These are phyloP conservation scores for Hyppa rectilinea DNA, from an alignment of 2,888 invertebrate genomes.

Conservation along the genomic window DNA sequence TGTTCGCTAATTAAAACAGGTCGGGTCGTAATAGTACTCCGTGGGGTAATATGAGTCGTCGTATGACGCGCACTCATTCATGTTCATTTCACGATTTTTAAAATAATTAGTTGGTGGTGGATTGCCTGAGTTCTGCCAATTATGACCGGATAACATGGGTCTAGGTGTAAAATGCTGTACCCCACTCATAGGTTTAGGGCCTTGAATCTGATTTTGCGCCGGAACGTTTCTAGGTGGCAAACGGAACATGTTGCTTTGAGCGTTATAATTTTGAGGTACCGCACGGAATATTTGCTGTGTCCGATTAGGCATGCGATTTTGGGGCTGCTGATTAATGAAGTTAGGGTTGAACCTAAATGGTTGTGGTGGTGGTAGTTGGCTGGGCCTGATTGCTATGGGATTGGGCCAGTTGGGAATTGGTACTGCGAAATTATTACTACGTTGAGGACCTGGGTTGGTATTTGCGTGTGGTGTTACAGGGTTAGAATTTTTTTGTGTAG, in stretches of 20 bases:
- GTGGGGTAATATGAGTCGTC: constrained; percentile 9
- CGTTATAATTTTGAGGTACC: neutral
- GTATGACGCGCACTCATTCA: constrained; percentile 3
- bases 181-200: too few relatives aligned
- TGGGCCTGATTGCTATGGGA: neutral
- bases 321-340: neutral
- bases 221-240: neutral
- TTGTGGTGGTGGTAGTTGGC: constrained; percentile 1
- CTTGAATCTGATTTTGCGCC: constrained; percentile 1
- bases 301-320: neutral
- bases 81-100: neutral
- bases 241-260: constrained; percentile 5
- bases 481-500: neutral
- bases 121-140: neutral
- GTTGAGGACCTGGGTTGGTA: neutral
- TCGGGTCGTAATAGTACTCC: neutral
- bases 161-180: constrained; percentile 1
- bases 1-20: neutral
- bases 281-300: constrained; percentile 6
- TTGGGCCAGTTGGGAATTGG: constrained; percentile 9
- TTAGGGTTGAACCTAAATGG: constrained; percentile 8
- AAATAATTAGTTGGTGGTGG: constrained; percentile 1
- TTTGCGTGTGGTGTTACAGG: neutral
- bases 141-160: neutral
- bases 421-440: neutral